These are phyloP conservation scores for Abrostola tripartita DNA, from an alignment of 2,888 invertebrate species.

Conservation along the genomic window DNA sequence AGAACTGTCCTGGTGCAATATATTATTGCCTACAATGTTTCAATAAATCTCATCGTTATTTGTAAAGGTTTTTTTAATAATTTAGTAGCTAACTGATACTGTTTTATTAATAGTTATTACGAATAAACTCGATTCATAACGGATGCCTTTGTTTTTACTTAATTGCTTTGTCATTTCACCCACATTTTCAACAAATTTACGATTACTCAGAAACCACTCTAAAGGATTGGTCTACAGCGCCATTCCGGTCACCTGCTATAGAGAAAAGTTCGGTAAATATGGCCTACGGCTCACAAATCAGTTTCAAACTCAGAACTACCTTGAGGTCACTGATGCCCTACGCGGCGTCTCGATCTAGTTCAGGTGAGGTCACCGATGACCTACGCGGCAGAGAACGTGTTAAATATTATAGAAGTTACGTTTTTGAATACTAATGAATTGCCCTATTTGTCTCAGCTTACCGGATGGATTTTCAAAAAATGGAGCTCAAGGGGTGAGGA, in stretches of 20 bases:
- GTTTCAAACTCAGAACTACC: constrained; percentile 31
- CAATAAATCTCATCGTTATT: constrained; percentile 31
- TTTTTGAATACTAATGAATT: no score
- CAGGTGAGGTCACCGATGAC: constrained; percentile 36
- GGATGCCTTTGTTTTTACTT: neutral
- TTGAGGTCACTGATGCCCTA: constrained; percentile 42
- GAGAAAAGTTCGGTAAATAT: constrained; percentile 36
- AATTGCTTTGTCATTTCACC: neutral
- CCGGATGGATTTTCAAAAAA: no score
- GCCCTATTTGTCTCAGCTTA: no score
- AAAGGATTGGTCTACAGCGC: constrained; percentile 25
- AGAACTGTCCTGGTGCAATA: constrained; percentile 17
- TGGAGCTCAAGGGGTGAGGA: no score
- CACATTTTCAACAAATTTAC: constrained; percentile 23
- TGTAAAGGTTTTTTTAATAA: constrained; percentile 18
- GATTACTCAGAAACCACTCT: constrained; percentile 19
- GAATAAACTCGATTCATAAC: neutral
- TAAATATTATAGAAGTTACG: no score
- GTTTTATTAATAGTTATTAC: constrained; percentile 1
- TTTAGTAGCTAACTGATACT: constrained; percentile 14
- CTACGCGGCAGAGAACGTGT: constrained; percentile 36
- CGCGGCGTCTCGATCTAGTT: constrained; percentile 28
- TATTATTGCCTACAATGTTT: constrained; percentile 20
- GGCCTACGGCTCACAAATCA: constrained; percentile 39
- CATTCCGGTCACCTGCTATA: constrained; percentile 32